Percentiles rank a stretch among this genome's conserved stretches.
These are phyloP conservation scores for Brachylomia viminalis DNA, from an alignment of 2,888 invertebrate genomes.

Conservation along the genomic window DNA sequence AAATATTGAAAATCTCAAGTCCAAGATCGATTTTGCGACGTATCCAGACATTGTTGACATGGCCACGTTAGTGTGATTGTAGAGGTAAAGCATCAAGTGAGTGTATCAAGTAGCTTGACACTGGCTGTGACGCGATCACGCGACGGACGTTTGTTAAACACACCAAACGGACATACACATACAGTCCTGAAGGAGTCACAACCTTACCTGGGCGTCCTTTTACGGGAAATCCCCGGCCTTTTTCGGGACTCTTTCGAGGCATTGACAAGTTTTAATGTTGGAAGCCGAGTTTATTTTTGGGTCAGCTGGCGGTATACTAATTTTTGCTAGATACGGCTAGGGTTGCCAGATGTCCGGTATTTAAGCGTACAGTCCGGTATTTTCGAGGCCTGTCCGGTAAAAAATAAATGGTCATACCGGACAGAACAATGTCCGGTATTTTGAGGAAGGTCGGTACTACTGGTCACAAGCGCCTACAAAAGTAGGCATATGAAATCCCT, in stretches of 20 bases:
- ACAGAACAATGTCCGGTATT: too few relatives aligned
- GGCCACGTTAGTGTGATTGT: background rate
- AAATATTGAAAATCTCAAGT: background rate
- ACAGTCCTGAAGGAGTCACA: constrained; percentile 9
- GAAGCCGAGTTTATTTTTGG: background rate
- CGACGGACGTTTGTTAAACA: background rate
- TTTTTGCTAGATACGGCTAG: background rate
- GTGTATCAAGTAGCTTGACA: background rate
- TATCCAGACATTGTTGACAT: background rate
- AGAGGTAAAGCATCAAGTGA: background rate
- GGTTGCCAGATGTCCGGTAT: too few relatives aligned
- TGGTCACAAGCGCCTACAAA: too few relatives aligned
- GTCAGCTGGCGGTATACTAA: background rate
- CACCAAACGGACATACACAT: too few relatives aligned
- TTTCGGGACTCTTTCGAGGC: background rate
- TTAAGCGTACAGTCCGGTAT: too few relatives aligned
- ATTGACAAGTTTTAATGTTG: background rate
- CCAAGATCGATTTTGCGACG: background rate
- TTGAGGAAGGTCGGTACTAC: too few relatives aligned
- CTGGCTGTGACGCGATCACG: background rate
- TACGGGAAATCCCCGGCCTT: background rate
- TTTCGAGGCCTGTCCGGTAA: too few relatives aligned
- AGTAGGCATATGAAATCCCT: too few relatives aligned
- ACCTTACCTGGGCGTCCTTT: background rate
- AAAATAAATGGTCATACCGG: too few relatives aligned